Evolutionary conservation across 2,113 vertebrate genomes (phyloP).

Genomic region (Peromyscus californicus): DNA sequence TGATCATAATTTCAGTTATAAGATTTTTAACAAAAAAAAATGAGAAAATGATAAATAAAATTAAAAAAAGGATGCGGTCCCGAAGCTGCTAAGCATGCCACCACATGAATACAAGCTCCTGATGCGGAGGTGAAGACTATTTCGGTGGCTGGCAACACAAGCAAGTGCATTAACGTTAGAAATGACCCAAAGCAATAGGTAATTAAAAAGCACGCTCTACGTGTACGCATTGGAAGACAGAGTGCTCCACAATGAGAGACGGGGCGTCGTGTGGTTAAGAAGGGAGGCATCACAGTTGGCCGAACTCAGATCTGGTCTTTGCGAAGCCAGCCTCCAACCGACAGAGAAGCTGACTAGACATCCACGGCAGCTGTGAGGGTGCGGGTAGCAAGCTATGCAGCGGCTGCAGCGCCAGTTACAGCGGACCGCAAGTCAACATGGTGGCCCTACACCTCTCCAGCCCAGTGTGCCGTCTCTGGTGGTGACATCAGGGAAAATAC

Average conservation of each 20-base stretch:
- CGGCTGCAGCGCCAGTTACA: too few species aligned
- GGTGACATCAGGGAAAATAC: background rate
- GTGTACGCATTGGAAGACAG: background rate
- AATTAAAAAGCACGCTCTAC: background rate
- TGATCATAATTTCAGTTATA: background rate
- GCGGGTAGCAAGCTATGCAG: background rate
- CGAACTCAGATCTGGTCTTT: conserved; percentile 16
- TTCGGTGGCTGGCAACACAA: background rate
- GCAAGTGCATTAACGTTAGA: background rate
- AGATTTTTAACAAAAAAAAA: background rate
- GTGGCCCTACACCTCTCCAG: too few species aligned
- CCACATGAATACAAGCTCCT: background rate
- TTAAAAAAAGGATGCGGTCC: background rate
- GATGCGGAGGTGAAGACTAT: background rate
- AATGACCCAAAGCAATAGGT: background rate
- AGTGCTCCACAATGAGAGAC: background rate
- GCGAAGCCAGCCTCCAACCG: background rate
- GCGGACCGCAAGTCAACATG: background rate
- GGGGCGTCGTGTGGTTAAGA: background rate
- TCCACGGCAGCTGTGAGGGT: background rate
- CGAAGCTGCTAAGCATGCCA: background rate
- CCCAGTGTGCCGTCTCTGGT: background rate
- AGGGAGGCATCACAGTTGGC: background rate
- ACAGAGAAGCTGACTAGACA: background rate
- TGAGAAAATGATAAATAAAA: background rate